Base-by-base conservation (phyloP, 2,113 vertebrate species). In the Corydoras sp. region DNA sequence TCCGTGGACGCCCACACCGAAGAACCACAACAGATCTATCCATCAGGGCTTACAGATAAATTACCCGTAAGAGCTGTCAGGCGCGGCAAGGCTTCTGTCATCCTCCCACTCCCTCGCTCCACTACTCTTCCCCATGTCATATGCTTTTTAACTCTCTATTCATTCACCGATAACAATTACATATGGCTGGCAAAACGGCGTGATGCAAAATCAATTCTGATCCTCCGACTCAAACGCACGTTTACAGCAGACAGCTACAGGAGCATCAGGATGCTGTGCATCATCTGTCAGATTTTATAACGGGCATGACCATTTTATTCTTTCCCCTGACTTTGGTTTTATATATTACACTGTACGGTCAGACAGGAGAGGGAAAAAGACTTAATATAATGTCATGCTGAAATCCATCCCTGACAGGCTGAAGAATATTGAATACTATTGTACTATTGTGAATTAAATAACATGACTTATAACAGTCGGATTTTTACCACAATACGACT, bases 1-100 rank as follows among this genome's bases (percentile, higher is more conserved):
- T 18, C 35, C 5, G 55, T 55, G 51, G 68, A 74, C 75, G 31
- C 48, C 63, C 75, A 61, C 56, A 18, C 51, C 2, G 14, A 54
- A n/a, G 66, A 73, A 70, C n/a, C 32, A 73, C 73, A 65, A 68
- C 79, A 67, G 69, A 76, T 65, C 67, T 62, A 71, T 76, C 79
- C 65, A 72, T 79, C 73, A 76, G 71, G 11, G 15, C 72, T 67
- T 73, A 73, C 66, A 61, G 72, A 67, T 64, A 68, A 64, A 77
- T 64, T 54, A 68, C 62, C 65, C 62, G 11, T 48, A 60, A 65
- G 70, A 77, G 73, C 62, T 56, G 58, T 58, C 70, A 58, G 59
- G 24, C 63, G 0, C 49, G 49, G 48, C 49, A 59, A 66, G 58
- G 63, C 71, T 60, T 58, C 71, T 43, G 65, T 66, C 64, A 59